These are phyloP conservation scores for Drosophila melanica DNA, from an alignment of 1,140 invertebrate genomes.

Conservation along the genomic window DNA sequence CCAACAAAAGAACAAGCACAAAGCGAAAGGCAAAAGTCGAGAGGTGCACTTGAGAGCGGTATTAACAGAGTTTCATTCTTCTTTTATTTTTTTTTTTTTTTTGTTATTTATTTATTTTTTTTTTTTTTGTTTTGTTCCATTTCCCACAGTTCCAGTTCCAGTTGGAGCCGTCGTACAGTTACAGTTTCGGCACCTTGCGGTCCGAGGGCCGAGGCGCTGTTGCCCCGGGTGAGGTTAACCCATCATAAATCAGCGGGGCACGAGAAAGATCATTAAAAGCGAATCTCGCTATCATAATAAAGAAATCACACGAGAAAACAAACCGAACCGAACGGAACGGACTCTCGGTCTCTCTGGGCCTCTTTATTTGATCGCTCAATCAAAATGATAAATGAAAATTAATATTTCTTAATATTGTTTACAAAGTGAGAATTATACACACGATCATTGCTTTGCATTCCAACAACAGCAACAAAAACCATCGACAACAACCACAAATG, in stretches of 20 bases:
- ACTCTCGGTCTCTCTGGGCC: constrained; percentile 20
- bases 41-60: constrained; percentile 26
- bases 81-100: neutral
- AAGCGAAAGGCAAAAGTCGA: constrained; percentile 66
- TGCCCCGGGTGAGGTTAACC: constrained; percentile 41
- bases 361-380: constrained; percentile 83
- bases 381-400: constrained; percentile 84
- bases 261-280: constrained; percentile 75
- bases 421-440: constrained; percentile 83
- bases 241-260: constrained; percentile 75
- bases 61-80: neutral
- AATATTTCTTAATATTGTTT: constrained; percentile 84
- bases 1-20: constrained; percentile 59
- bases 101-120: constrained; percentile 8
- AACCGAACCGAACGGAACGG: constrained; percentile 57
- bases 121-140: constrained; percentile 25
- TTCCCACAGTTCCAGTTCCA: constrained; percentile 35
- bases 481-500: constrained; percentile 25
- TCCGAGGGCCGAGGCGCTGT: constrained; percentile 8
- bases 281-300: constrained; percentile 81
- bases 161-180: constrained; percentile 33
- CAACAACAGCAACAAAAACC: neutral
- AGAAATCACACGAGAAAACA: constrained; percentile 82
- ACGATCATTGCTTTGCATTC: constrained; percentile 53
- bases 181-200: constrained; percentile 79